phyloP scores from a whole-genome alignment of 2,113 vertebrate genomes.

The Asarcornis scutulata region DNA sequence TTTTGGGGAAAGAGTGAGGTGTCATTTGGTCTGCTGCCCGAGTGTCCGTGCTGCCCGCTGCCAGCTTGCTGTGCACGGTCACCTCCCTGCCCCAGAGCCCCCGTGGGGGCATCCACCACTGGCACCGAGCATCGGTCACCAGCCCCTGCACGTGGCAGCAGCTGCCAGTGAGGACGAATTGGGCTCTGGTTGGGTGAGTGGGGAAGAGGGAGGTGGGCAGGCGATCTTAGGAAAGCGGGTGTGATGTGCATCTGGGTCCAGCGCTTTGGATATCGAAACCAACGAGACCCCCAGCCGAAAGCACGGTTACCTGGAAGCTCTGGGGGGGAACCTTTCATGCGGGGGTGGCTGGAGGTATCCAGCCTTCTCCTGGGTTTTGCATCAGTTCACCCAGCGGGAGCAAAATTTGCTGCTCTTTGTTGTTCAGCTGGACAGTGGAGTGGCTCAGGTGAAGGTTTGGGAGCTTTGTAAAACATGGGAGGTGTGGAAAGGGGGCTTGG shows the following conservation, averaged over 20 bases:
- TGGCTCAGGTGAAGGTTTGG: not conserved
- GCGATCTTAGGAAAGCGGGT: not conserved
- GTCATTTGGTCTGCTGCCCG: not conserved
- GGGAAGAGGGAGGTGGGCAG: not conserved
- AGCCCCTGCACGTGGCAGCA: not conserved
- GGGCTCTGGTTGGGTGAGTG: not conserved
- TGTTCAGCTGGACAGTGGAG: not conserved
- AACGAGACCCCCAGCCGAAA: not conserved
- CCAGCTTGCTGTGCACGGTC: accelerated
- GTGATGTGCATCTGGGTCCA: not conserved
- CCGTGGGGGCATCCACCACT: not conserved
- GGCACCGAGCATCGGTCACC: accelerated
- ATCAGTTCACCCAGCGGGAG: accelerated
- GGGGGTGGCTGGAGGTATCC: not conserved
- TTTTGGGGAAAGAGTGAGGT: not conserved
- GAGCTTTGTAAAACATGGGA: not conserved
- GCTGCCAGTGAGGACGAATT: not conserved
- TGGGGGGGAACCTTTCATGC: not conserved
- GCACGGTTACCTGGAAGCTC: not conserved
- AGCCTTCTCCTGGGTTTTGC: not conserved
- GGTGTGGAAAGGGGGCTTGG: not conserved
- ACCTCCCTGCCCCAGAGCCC: not conserved
- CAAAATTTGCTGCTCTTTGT: not conserved
- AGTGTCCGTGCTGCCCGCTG: accelerated
- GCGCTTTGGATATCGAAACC: not conserved